These are phyloP conservation scores for Onychostoma macrolepis DNA, from an alignment of 2,113 vertebrate genomes.

Conservation along the genomic window DNA sequence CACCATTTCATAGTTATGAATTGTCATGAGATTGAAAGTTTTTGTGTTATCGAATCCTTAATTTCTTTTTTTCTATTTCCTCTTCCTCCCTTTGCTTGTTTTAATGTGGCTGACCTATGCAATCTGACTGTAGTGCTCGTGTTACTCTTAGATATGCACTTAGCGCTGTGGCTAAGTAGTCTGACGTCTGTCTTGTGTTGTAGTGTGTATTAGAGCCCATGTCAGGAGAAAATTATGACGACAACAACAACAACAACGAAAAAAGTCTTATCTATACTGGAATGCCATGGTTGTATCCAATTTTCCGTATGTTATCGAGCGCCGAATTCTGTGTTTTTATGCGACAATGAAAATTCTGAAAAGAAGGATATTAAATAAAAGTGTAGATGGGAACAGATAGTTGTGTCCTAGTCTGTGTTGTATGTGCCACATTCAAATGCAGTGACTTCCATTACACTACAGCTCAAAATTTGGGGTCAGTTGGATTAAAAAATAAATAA, in stretches of 20 bases:
- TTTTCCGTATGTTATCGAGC: slow-evolving; percentile 46
- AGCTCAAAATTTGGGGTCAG: neutral
- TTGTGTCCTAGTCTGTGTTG: neutral
- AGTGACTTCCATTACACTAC: neutral
- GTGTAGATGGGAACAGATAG: slow-evolving; percentile 59
- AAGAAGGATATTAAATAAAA: slow-evolving; percentile 68
- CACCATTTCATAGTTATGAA: neutral
- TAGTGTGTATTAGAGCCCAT: slow-evolving; percentile 62
- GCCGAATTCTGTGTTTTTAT: slow-evolving; percentile 71
- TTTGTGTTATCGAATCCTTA: neutral
- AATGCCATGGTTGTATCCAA: slow-evolving; percentile 43
- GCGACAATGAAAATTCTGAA: slow-evolving; percentile 48
- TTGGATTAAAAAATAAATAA: no score
- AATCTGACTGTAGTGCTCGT: slow-evolving; percentile 64
- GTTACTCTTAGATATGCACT: slow-evolving; percentile 55
- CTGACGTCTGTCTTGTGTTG: slow-evolving; percentile 66
- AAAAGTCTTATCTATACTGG: slow-evolving; percentile 51
- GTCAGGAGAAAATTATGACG: slow-evolving; percentile 37
- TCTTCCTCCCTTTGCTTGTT: slow-evolving; percentile 61
- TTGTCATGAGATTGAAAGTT: neutral
- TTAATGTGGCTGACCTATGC: slow-evolving; percentile 73
- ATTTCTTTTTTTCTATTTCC: slow-evolving; percentile 42
- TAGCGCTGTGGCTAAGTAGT: slow-evolving; percentile 62
- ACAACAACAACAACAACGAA: slow-evolving; percentile 46
- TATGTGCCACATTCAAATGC: neutral